phyloP scores from a whole-genome alignment of 2,888 invertebrate species.

The Andrena fulva region DNA sequence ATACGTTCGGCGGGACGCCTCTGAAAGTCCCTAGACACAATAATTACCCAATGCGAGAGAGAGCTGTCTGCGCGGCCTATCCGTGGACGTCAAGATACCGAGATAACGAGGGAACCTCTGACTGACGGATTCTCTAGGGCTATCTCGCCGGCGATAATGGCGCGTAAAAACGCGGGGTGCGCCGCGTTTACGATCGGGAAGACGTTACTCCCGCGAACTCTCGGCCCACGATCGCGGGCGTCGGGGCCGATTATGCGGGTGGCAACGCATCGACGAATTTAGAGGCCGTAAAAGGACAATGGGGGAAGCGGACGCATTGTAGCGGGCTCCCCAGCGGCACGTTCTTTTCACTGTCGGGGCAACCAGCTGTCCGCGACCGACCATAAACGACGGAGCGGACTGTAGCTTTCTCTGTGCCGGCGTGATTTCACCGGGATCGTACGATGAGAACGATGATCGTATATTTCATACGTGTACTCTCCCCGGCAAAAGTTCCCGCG shows the following conservation, averaged over 20 bases:
- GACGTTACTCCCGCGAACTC: conserved; percentile 38
- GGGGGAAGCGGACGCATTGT: conserved; percentile 41
- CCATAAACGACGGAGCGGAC: conserved; percentile 66
- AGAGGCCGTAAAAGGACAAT: conserved; percentile 67
- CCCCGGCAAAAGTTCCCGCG: conserved; percentile 31
- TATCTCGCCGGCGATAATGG: conserved; percentile 41
- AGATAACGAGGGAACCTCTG: conserved; percentile 21
- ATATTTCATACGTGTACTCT: conserved; percentile 68
- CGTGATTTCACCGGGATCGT: conserved; percentile 72
- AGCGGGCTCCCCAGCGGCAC: conserved; percentile 1
- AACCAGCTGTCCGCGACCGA: conserved; percentile 65
- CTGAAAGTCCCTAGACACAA: background rate
- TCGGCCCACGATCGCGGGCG: conserved; percentile 23
- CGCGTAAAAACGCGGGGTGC: conserved; percentile 38
- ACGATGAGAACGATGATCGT: conserved; percentile 70
- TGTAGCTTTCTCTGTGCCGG: conserved; percentile 70
- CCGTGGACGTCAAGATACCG: background rate
- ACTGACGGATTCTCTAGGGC: conserved; percentile 15
- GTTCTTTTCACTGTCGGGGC: conserved; percentile 18
- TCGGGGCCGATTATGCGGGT: conserved; percentile 40
- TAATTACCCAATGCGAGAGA: background rate
- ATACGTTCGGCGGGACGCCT: background rate
- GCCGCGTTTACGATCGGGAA: conserved; percentile 54
- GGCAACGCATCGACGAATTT: conserved; percentile 64
- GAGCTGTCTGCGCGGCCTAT: background rate